Conservation (phyloP, 2,888 invertebrate species). For the Lamellibrachia columna region DNA sequence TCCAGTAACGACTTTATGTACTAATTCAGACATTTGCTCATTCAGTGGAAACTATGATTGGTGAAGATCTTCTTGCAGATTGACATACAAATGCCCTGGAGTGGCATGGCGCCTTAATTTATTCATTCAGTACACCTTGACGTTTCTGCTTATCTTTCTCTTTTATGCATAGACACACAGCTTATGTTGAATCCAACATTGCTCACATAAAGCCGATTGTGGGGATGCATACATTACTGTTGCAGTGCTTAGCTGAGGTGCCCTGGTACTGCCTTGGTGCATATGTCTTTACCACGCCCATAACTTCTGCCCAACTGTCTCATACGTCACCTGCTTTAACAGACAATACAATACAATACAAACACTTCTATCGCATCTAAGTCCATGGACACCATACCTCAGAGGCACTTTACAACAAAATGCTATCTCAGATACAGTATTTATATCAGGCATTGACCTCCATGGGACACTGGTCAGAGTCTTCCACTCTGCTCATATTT, state of each 20-base stretch:
- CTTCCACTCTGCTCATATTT: too few species aligned
- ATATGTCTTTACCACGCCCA: neutral
- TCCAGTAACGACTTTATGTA: neutral
- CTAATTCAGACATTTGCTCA: neutral
- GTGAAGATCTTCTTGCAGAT: neutral
- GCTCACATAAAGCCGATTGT: neutral
- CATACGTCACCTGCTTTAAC: neutral
- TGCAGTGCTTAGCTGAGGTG: neutral
- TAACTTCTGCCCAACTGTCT: neutral
- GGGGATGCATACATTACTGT: neutral
- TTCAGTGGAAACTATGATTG: neutral
- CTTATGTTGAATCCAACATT: neutral
- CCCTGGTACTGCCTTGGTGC: neutral
- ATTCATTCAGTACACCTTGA: neutral
- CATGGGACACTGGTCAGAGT: too few species aligned
- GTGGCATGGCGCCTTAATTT: neutral
- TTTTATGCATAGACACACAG: neutral
- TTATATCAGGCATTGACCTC: too few species aligned
- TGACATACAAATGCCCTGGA: neutral
- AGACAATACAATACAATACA: too few species aligned
- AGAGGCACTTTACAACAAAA: too few species aligned
- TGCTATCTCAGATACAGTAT: too few species aligned
- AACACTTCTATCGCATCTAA: too few species aligned
- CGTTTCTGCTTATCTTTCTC: neutral
- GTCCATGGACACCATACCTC: too few species aligned